Conservation (phyloP, 2,797 vertebrate species). For the Microchirus variegatus region DNA sequence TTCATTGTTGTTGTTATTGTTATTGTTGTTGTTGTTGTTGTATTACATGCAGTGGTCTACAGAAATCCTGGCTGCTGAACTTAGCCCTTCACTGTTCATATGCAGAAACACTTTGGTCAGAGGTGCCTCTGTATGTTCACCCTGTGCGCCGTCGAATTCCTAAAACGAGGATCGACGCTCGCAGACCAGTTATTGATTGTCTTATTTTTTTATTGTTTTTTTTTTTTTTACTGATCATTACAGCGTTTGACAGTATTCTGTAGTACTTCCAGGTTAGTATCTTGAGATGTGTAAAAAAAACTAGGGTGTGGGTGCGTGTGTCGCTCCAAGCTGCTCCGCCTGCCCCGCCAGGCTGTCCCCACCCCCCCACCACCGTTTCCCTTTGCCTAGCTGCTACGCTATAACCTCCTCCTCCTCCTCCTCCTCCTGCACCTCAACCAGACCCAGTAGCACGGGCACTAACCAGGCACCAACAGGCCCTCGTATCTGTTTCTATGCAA, state of each 20-base stretch:
- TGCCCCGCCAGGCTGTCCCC: conserved; percentile 71
- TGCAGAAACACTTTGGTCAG: conserved; percentile 83
- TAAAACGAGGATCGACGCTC: conserved; percentile 80
- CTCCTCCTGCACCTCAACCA: conserved; percentile 59
- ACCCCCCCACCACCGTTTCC: too few species aligned
- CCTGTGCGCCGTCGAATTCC: conserved; percentile 80
- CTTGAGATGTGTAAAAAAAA: conserved; percentile 65
- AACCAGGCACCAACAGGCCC: conserved; percentile 69
- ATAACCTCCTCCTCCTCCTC: conserved; percentile 59
- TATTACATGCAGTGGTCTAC: conserved; percentile 75
- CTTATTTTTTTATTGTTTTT: conserved; percentile 67
- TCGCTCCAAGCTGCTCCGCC: conserved; percentile 77
- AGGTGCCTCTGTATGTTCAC: conserved; percentile 80
- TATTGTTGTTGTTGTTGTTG: conserved; percentile 58
- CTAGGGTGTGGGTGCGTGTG: conserved; percentile 62
- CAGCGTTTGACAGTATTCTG: conserved; percentile 78
- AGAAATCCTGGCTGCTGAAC: conserved; percentile 73
- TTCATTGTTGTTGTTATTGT: conserved; percentile 21
- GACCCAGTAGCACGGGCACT: conserved; percentile 63
- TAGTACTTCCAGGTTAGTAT: conserved; percentile 80
- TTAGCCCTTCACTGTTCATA: conserved; percentile 79
- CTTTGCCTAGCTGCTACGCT: conserved; percentile 78
- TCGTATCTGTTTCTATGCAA: conserved; percentile 85
- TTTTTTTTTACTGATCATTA: conserved; percentile 63
- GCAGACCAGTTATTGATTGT: conserved; percentile 77